Conservation (phyloP, 1,140 invertebrate species). For the Zaprionus inermis region DNA sequence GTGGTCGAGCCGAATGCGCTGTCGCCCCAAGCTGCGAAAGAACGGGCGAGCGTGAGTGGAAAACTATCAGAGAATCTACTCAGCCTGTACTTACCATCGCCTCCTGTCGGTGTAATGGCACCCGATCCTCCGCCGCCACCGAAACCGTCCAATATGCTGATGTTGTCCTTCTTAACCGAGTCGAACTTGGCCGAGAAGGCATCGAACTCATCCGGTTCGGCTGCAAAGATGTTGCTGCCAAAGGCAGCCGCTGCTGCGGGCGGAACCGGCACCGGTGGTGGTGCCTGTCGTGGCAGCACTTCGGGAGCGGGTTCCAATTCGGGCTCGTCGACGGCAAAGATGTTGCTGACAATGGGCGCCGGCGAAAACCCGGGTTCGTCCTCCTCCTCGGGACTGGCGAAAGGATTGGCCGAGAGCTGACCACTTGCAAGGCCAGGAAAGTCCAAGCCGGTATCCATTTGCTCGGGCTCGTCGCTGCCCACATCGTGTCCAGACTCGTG, state of each 20-base stretch:
- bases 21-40: conserved; percentile 78
- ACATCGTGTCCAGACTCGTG: conserved; percentile 32
- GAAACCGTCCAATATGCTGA: conserved; percentile 85
- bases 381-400: conserved; percentile 84
- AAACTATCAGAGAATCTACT: not conserved
- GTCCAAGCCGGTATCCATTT: conserved; percentile 81
- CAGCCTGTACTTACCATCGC: conserved; percentile 63
- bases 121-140: conserved; percentile 70
- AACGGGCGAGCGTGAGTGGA: not conserved
- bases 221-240: conserved; percentile 78
- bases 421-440: conserved; percentile 74
- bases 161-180: conserved; percentile 86
- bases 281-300: conserved; percentile 13
- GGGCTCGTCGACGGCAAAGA: conserved; percentile 75
- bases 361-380: conserved; percentile 63
- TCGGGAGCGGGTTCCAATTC: conserved; percentile 44
- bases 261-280: conserved; percentile 19
- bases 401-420: conserved; percentile 84
- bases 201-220: conserved; percentile 89
- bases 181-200: conserved; percentile 95
- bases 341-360: conserved; percentile 65
- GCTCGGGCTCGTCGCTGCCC: conserved; percentile 60
- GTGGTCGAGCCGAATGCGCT: conserved; percentile 75
- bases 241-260: conserved; percentile 38
- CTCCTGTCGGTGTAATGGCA: conserved; percentile 76